Conservation (phyloP, 23 tunicate genomes). For the Trididemnum miniatum region DNA sequence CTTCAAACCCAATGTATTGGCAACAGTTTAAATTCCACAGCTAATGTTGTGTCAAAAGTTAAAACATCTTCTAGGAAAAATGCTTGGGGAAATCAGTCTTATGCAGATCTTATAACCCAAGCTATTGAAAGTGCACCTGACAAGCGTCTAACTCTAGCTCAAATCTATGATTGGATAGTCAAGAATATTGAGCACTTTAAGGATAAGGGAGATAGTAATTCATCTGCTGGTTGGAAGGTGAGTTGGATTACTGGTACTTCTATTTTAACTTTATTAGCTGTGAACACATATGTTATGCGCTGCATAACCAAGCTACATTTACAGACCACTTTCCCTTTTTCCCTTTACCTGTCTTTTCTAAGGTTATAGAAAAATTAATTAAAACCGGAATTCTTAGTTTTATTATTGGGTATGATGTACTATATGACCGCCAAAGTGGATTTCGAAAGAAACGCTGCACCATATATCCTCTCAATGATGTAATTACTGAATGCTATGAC, state of each 20-base stretch:
- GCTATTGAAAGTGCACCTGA: conserved; percentile 92
- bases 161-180: conserved; percentile 97
- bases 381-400: too few relatives aligned
- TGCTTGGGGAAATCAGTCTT: conserved; percentile 91
- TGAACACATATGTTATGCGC: too few relatives aligned
- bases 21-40: background rate
- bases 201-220: conserved; percentile 97
- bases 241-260: background rate
- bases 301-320: too few relatives aligned
- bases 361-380: too few relatives aligned
- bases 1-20: background rate
- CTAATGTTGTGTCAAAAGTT: conserved; percentile 27
- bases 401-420: too few relatives aligned
- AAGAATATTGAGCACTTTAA: conserved; percentile 90
- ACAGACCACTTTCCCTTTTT: too few relatives aligned
- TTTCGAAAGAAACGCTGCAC: too few relatives aligned
- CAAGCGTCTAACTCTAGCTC: conserved; percentile 82
- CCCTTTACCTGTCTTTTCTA: too few relatives aligned
- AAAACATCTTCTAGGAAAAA: conserved; percentile 83
- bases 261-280: too few relatives aligned
- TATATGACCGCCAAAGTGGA: too few relatives aligned
- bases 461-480: too few relatives aligned
- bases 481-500: too few relatives aligned
- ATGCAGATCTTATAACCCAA: conserved; percentile 94
- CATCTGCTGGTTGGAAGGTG: conserved; percentile 98